Conservation (phyloP, 2,797 vertebrate species). For the Centropyge bicolor region DNA sequence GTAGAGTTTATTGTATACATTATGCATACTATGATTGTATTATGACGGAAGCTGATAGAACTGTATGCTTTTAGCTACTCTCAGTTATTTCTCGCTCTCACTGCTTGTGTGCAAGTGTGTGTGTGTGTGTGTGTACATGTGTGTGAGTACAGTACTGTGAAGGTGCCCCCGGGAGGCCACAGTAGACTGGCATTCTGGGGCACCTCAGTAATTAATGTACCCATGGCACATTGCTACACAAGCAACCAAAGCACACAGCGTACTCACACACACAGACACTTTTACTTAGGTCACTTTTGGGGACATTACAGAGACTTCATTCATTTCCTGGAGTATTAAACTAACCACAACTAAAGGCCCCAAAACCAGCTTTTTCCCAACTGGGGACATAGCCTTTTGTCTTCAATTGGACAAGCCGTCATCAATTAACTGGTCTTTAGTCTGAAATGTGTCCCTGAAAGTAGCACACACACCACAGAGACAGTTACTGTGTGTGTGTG, state of each 20-base stretch:
- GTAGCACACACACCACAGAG: background rate
- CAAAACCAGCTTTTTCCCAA: too few relatives aligned
- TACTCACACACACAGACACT: background rate
- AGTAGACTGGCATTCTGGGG: conserved; percentile 67
- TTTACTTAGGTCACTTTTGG: too few relatives aligned
- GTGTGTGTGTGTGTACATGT: conserved; percentile 12
- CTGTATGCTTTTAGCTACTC: conserved; percentile 20
- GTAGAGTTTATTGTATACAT: background rate
- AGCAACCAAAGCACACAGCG: conserved; percentile 32
- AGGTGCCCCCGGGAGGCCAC: conserved; percentile 61
- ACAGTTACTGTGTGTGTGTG: conserved; percentile 10
- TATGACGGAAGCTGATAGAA: background rate
- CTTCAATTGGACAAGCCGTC: too few relatives aligned
- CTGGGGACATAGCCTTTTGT: too few relatives aligned
- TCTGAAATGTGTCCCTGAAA: too few relatives aligned
- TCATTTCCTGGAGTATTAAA: too few relatives aligned
- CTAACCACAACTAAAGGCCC: too few relatives aligned
- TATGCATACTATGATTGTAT: background rate
- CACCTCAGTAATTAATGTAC: conserved; percentile 71
- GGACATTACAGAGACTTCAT: too few relatives aligned
- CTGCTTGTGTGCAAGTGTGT: conserved; percentile 22
- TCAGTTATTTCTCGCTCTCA: conserved; percentile 12
- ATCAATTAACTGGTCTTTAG: too few relatives aligned
- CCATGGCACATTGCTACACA: conserved; percentile 52
- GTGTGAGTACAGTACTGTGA: conserved; percentile 42